These are phyloP conservation scores for Ephydatia muelleri DNA, from an alignment of 37 sponge, comb jelly and placozoan species.

Conservation along the genomic window DNA sequence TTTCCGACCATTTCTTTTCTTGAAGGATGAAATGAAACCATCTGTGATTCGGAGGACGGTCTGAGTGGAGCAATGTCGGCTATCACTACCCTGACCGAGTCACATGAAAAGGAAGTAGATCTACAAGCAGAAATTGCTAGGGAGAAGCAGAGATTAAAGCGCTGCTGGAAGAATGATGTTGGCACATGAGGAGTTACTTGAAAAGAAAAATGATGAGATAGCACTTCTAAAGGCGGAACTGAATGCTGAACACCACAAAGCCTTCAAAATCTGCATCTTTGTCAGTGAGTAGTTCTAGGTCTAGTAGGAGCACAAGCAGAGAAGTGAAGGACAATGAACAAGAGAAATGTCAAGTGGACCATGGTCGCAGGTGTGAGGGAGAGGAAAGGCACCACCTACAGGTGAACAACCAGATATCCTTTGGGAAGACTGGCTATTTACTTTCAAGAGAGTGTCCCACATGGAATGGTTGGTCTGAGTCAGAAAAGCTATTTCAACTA, in stretches of 20 bases:
- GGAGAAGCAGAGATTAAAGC: no score
- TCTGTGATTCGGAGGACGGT: no score
- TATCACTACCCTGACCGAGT: no score
- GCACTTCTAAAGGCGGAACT: background rate
- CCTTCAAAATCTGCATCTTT: background rate
- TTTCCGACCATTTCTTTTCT: background rate
- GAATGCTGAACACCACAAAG: background rate
- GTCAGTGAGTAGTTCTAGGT: background rate
- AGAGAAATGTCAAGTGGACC: background rate
- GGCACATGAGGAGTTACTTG: no score
- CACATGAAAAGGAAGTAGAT: no score
- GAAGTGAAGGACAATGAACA: background rate
- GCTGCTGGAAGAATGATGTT: no score
- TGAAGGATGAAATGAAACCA: background rate
- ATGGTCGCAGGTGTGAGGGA: background rate
- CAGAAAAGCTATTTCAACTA: conserved; percentile 54
- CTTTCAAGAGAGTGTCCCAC: conserved; percentile 21
- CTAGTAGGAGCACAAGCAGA: background rate
- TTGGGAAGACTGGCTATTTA: conserved; percentile 56
- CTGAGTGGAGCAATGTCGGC: no score
- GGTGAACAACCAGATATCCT: conserved; percentile 49
- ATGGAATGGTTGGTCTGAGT: conserved; percentile 54
- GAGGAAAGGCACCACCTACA: conserved; percentile 41
- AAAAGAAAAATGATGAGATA: no score
- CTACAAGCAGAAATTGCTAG: no score